A percentile compares a stretch with the other conserved stretches of the same genome.
Evolutionary conservation across 2,888 invertebrate genomes (phyloP).

Genomic region (Scrobipalpa atriplicella): DNA sequence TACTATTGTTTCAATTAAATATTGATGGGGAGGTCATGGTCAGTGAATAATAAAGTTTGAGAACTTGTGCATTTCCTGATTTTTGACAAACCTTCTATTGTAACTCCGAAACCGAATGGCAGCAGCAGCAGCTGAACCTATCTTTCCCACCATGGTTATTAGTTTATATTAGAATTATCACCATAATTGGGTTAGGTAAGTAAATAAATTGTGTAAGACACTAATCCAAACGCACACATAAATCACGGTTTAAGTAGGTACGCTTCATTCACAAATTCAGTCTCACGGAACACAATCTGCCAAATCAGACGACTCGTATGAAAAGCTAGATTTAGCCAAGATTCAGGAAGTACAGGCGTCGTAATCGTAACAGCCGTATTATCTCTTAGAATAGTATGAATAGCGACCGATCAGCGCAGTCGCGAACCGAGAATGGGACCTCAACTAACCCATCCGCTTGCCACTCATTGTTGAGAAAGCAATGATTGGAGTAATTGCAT

Average conservation of each 20-base stretch:
- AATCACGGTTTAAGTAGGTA: background rate
- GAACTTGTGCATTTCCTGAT: background rate
- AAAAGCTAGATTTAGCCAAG: background rate
- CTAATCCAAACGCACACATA: too few species aligned
- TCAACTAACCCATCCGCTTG: slow-evolving; percentile 29
- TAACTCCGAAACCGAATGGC: background rate
- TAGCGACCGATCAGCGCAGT: slow-evolving; percentile 23
- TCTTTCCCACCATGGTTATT: background rate
- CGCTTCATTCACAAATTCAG: background rate
- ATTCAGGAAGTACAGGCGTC: background rate
- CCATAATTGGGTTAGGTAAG: too few species aligned
- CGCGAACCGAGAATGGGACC: slow-evolving; percentile 12
- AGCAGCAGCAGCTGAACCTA: slow-evolving; percentile 1
- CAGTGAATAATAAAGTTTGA: background rate
- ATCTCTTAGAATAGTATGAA: background rate
- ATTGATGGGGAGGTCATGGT: background rate
- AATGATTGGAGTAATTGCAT: slow-evolving; percentile 1
- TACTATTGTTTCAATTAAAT: background rate
- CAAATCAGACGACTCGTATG: background rate
- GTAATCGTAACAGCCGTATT: background rate
- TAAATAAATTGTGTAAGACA: too few species aligned
- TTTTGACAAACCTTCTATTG: background rate
- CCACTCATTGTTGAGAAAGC: slow-evolving; percentile 26
- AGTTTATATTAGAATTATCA: too few species aligned
- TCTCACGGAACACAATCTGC: background rate